These are phyloP conservation scores for Antrozous pallidus DNA, from an alignment of 2,797 vertebrate genomes.

Conservation along the genomic window DNA sequence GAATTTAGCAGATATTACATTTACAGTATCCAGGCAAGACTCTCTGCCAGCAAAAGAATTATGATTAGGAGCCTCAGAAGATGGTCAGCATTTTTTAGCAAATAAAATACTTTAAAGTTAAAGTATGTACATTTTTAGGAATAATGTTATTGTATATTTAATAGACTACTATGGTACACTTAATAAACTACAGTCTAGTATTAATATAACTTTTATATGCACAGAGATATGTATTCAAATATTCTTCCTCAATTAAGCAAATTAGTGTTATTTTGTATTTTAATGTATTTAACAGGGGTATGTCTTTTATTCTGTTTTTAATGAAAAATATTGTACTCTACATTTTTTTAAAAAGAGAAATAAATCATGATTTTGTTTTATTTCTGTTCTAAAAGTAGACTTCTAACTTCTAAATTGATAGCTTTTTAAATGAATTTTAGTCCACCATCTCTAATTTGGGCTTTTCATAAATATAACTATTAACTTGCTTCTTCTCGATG, in stretches of 20 bases:
- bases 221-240: neutral
- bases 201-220: neutral
- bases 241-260: neutral
- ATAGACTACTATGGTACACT: neutral
- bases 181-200: neutral
- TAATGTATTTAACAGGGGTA: neutral
- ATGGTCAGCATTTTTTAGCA: neutral
- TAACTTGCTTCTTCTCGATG: constrained; percentile 71
- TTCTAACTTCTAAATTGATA: constrained; percentile 59
- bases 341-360: neutral
- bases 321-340: neutral
- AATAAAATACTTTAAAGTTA: neutral
- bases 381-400: constrained; percentile 52
- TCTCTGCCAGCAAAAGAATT: neutral
- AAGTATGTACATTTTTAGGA: neutral
- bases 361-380: neutral
- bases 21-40: neutral
- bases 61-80: neutral
- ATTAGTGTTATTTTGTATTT: neutral
- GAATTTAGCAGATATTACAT: neutral
- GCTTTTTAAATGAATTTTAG: constrained; percentile 71
- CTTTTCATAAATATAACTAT: constrained; percentile 64
- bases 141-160: neutral
- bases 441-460: constrained; percentile 62
- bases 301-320: constrained; percentile 5